phyloP scores from a whole-genome alignment of 2,113 vertebrate genomes.

The Brachirus orientalis region DNA sequence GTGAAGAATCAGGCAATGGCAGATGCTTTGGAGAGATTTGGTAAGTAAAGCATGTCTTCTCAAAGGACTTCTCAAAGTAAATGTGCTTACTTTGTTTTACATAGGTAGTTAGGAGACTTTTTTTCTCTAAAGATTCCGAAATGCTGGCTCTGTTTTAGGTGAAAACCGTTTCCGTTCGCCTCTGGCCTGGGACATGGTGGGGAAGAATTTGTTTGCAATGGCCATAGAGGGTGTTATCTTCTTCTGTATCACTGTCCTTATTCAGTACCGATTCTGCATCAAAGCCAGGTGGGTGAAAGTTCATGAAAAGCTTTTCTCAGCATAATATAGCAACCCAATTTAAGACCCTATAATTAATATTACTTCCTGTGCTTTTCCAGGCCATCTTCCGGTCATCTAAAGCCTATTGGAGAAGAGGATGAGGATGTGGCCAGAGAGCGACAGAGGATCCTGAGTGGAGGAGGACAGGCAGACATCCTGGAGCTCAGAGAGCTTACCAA shows the following conservation, averaged over 20 bases:
- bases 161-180: slow-evolving; percentile 96
- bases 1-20: slow-evolving; percentile 99
- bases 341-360: neutral
- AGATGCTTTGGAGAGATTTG: slow-evolving; percentile 96
- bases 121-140: neutral
- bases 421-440: slow-evolving; percentile 96
- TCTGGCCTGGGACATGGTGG: slow-evolving; percentile 96
- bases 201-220: slow-evolving; percentile 98
- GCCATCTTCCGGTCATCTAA: slow-evolving; percentile 86
- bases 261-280: slow-evolving; percentile 97
- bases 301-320: neutral
- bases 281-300: slow-evolving; percentile 87
- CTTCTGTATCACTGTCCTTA: slow-evolving; percentile 94
- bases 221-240: slow-evolving; percentile 94
- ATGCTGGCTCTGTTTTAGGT: slow-evolving; percentile 77
- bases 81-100: neutral
- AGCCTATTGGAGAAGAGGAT: slow-evolving; percentile 92
- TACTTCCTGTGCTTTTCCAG: slow-evolving; percentile 64
- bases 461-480: slow-evolving; percentile 92
- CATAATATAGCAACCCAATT: too few relatives aligned
- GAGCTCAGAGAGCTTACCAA: slow-evolving; percentile 95
- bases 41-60: slow-evolving; percentile 74
- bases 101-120: neutral
- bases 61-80: neutral
- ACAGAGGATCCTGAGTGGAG: slow-evolving; percentile 92